Evolutionary conservation across 2,113 vertebrate genomes (phyloP).

Genomic region (Poicephalus meyeri): DNA sequence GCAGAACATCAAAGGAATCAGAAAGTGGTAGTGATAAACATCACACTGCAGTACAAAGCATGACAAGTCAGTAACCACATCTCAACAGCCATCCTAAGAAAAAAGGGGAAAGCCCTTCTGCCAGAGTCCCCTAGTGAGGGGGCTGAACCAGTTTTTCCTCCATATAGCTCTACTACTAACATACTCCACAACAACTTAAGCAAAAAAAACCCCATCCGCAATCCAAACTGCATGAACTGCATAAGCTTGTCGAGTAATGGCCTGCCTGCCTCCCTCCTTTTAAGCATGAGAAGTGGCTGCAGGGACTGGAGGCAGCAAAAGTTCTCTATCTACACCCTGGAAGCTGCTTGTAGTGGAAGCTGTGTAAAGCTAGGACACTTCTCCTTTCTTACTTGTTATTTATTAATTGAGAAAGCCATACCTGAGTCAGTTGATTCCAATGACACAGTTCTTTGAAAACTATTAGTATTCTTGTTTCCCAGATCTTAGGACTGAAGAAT

Average conservation of each 20-base stretch:
- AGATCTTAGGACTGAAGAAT: no score
- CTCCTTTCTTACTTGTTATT: no score
- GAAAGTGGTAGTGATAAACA: not conserved
- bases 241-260: not conserved
- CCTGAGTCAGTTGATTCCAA: constrained; percentile 78
- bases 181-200: not conserved
- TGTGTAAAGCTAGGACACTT: fast-evolving
- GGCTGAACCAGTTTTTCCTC: not conserved
- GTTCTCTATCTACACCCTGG: not conserved
- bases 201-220: not conserved
- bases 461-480: not conserved
- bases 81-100: not conserved
- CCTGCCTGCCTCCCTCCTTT: not conserved
- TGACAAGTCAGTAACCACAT: not conserved
- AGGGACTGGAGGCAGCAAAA: not conserved
- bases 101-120: not conserved
- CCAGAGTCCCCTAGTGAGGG: fast-evolving
- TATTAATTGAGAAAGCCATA: not conserved
- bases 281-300: not conserved
- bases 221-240: not conserved
- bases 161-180: not conserved
- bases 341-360: not conserved
- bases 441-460: constrained; percentile 66
- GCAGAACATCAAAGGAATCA: not conserved
- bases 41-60: not conserved